phyloP scores from a whole-genome alignment of 2,888 invertebrate species.

The Ganaspis brasiliensis region DNA sequence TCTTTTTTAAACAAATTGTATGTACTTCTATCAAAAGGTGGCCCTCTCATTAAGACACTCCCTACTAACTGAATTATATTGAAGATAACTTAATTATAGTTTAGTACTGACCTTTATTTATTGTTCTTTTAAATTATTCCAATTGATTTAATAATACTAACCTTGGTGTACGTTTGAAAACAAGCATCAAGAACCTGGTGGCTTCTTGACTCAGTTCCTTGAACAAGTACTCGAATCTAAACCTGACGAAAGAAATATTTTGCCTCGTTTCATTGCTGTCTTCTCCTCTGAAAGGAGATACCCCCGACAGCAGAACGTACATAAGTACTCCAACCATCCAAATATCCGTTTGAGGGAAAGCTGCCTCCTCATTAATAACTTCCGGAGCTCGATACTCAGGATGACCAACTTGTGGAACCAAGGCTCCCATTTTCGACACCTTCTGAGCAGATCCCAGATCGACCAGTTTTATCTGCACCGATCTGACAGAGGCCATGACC shows the following conservation, averaged over 20 bases:
- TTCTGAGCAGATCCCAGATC: slow-evolving; percentile 95
- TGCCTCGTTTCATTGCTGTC: slow-evolving; percentile 93
- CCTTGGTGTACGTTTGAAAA: slow-evolving; percentile 97
- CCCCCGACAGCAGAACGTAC: slow-evolving; percentile 96
- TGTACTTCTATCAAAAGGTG: too few species aligned
- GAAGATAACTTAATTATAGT: too few species aligned
- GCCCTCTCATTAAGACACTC: too few species aligned
- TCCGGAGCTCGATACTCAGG: slow-evolving; percentile 94
- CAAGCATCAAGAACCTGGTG: slow-evolving; percentile 95
- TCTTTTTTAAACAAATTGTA: too few species aligned
- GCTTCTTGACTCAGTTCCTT: slow-evolving; percentile 97
- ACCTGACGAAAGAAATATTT: slow-evolving; percentile 95
- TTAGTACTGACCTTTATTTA: too few species aligned
- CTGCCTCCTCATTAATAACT: slow-evolving; percentile 92
- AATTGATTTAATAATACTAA: too few species aligned
- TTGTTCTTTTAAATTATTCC: too few species aligned
- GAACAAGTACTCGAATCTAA: slow-evolving; percentile 96
- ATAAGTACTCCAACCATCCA: slow-evolving; percentile 97
- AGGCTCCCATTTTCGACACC: slow-evolving; percentile 90
- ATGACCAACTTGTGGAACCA: slow-evolving; percentile 85
- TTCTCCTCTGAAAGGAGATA: slow-evolving; percentile 93
- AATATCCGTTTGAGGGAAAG: slow-evolving; percentile 95
- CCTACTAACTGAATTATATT: too few species aligned
- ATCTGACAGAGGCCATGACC: slow-evolving; percentile 93
- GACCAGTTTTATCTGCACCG: slow-evolving; percentile 93